phyloP scores from a whole-genome alignment of 2,113 vertebrate species.

The Ibidorhyncha struthersii region DNA sequence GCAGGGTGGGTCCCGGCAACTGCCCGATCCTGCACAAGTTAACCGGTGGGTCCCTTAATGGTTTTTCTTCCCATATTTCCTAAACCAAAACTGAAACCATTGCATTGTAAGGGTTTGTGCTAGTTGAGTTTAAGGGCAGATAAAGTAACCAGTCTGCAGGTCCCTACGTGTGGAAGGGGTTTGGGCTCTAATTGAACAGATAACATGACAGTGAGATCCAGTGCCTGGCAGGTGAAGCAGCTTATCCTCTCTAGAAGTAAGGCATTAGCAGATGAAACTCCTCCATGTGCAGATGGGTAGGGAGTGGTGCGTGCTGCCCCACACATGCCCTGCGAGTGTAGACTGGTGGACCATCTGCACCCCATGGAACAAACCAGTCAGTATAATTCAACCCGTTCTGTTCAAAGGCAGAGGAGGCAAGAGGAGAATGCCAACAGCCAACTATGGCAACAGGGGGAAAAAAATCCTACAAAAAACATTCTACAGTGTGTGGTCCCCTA shows the following conservation, averaged over 20 bases:
- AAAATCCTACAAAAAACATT: background rate
- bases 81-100: background rate
- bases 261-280: background rate
- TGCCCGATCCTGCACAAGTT: rapidly evolving
- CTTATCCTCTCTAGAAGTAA: background rate
- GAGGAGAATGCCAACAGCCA: background rate
- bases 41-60: rapidly evolving
- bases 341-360: background rate
- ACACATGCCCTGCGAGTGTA: background rate
- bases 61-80: background rate
- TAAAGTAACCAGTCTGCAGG: background rate
- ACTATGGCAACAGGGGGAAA: rapidly evolving
- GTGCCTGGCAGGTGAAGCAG: background rate
- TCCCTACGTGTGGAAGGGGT: background rate
- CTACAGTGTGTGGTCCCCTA: background rate
- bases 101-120: background rate
- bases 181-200: background rate
- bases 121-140: background rate
- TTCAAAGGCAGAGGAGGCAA: background rate
- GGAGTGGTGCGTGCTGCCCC: background rate
- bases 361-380: background rate
- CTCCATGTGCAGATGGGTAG: background rate
- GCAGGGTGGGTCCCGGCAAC: background rate
- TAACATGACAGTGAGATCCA: background rate
- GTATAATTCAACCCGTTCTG: background rate